A percentile compares a stretch with the other conserved stretches of the same genome.
phyloP scores from a whole-genome alignment of 2,113 vertebrate genomes.

The Aspiorhynchus laticeps region DNA sequence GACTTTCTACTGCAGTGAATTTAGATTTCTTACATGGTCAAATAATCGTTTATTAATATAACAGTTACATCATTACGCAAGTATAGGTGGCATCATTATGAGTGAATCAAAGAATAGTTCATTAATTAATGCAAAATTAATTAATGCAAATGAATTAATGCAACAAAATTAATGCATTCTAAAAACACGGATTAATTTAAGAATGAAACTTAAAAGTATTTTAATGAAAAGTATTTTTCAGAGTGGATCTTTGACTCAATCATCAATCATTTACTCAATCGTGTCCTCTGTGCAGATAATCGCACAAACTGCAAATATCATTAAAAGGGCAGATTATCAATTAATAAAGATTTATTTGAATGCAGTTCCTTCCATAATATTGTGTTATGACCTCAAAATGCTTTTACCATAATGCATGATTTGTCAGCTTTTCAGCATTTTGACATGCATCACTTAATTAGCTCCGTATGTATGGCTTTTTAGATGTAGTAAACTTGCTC shows the following conservation, averaged over 20 bases:
- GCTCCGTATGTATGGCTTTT: not conserved
- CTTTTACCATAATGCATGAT: not conserved
- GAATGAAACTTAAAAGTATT: no score
- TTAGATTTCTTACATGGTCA: not conserved
- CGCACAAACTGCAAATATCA: not conserved
- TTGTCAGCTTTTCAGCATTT: not conserved
- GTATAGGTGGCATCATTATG: not conserved
- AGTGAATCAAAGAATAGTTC: not conserved
- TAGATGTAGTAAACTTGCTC: slow-evolving; percentile 1
- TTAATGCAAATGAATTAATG: no score
- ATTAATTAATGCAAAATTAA: no score
- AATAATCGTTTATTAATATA: not conserved
- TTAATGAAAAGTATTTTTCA: no score
- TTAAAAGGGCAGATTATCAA: not conserved
- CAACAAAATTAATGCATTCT: not conserved
- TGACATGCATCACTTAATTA: not conserved
- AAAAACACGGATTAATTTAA: not conserved
- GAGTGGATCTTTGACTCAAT: not conserved
- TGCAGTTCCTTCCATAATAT: not conserved
- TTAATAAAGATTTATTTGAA: not conserved
- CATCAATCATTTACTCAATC: not conserved
- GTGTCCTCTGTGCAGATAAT: not conserved
- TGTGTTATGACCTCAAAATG: not conserved
- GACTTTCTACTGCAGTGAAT: not conserved
- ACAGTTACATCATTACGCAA: not conserved